phyloP scores from a whole-genome alignment of 1,140 invertebrate genomes.

The Drosophila sulfurigaster region DNA sequence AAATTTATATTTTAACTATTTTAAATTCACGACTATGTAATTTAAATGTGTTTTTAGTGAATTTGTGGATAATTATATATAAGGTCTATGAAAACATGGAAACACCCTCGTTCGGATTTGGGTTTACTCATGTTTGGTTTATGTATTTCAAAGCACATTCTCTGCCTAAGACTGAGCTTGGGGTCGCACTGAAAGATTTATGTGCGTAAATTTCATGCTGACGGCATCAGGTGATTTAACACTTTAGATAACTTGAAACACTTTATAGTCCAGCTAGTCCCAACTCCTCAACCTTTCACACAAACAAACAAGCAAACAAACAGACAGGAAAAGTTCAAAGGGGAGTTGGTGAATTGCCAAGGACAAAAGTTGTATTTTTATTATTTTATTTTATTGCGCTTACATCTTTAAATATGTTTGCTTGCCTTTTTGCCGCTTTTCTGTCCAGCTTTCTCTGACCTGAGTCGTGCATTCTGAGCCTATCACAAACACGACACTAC shows the following conservation, averaged over 20 bases:
- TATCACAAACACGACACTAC: neutral
- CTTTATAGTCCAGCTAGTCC: constrained; percentile 65
- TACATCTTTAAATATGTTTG: constrained; percentile 82
- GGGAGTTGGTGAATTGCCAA: constrained; percentile 1
- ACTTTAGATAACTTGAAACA: constrained; percentile 84
- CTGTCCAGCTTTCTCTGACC: constrained; percentile 1
- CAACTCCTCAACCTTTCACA: neutral
- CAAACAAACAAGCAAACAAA: constrained; percentile 25
- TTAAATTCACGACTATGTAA: neutral
- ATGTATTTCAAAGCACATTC: constrained; percentile 68
- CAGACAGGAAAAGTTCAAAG: constrained; percentile 31
- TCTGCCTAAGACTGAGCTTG: constrained; percentile 54
- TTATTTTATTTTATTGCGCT: constrained; percentile 82
- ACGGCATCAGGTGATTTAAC: constrained; percentile 85
- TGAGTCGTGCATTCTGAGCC: neutral
- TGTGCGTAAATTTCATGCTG: constrained; percentile 84
- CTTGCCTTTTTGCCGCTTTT: constrained; percentile 48
- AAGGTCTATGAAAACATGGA: neutral
- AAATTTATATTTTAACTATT: neutral
- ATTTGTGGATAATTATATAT: neutral
- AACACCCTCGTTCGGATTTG: constrained; percentile 50
- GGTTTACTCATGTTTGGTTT: constrained; percentile 79
- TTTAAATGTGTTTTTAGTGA: neutral
- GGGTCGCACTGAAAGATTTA: constrained; percentile 74
- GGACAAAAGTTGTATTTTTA: constrained; percentile 78